Evolutionary conservation across 2,888 invertebrate genomes (phyloP), one percentile per base, ranked within the genome.

Genomic region (Macrosoma leucophasiata): DNA sequence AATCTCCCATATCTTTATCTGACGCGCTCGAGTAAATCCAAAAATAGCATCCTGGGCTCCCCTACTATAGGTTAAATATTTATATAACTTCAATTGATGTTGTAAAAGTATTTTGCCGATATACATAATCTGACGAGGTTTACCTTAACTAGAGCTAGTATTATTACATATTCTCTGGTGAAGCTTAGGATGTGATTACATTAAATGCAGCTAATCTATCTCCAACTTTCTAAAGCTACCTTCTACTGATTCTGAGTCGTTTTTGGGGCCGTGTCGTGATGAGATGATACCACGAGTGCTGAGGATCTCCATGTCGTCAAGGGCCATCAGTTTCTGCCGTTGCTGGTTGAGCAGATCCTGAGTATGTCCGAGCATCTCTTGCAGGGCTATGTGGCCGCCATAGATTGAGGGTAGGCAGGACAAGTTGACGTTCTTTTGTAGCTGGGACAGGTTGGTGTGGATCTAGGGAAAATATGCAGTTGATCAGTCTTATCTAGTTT

Each of bases 141-240:
- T 20, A 7, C 20, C 11, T 5, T 11, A 12, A 29, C 15, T 26
- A 5, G 10, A 13, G 4, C 19, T 24, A 26, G 24, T n/a, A n/a
- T 11, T 6, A 13, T 9, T 21, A 17, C 7, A 17, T 17, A 4
- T 17, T 7, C 4, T 7, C n/a, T 7, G 4, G n/a, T n/a, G 3
- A 15, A 15, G 15, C n/a, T 12, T 27, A 10, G 10, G 18, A 25
- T 7, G 4, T 15, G 20, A 8, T 10, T 12, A 19, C 6, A 9
- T 21, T 14, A 38, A 29, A 10, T 33, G 29, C 25, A 9, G 10
- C 52, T 81, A 89, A 63, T 91, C 91, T 52, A 91, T 88, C 58
- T 91, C 90, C 48, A 91, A 65, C 67, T 90, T 90, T 49, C 90
- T 84, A 70, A 91, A 91, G 62, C 90, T 90, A 10, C 90, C 90